Evolutionary conservation across 2,888 invertebrate species (phyloP), one percentile per base, ranked within the genome.

Genomic region (Drosophila macrospina): DNA sequence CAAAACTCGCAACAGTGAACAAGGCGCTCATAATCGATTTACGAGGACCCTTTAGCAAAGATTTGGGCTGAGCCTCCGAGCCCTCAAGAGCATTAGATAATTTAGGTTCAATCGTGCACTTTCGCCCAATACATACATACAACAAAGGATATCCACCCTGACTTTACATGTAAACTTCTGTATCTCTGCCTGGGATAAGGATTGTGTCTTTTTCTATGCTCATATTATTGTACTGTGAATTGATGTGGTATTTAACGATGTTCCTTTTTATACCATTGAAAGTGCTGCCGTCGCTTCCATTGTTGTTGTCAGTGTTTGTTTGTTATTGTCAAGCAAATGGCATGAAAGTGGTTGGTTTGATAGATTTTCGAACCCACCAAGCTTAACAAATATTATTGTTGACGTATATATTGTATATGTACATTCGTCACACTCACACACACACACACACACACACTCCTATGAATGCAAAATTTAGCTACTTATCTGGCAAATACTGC

Each of bases 1-100:
- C 71, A 80, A 67, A 37, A 28, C 60, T 41, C 39, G 54, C n/a
- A 36, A 47, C 47, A 50, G 60, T 70, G 80, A 86, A 87, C 87
- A 66, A 89, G 87, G 80, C 88, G 84, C 63, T 68, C 52, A 84
- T 57, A 89, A 87, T 87, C 78, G 79, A 87, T 89, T 87, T 70
- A 30, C 54, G 36, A 55, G 26, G 67, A 59, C 61, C 60, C 54
- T 24, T 39, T 39, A 16, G 39, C 32, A n/a, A 24, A 15, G 7
- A 15, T 8, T 13, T 15, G 16, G 32, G 15, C 36, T 51, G 39
- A 24, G 7, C 24, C 52, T 34, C 30, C 28, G 37, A 51, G 30
- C 51, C 52, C 36, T 36, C 41, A 55, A 34, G 51, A 45, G 60
- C 69, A 63, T 72, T 67, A 82, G 65, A 65, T 68, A 50, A 48